Conservation (phyloP, 2,113 vertebrate genomes). For the Telmatochromis sp. region DNA sequence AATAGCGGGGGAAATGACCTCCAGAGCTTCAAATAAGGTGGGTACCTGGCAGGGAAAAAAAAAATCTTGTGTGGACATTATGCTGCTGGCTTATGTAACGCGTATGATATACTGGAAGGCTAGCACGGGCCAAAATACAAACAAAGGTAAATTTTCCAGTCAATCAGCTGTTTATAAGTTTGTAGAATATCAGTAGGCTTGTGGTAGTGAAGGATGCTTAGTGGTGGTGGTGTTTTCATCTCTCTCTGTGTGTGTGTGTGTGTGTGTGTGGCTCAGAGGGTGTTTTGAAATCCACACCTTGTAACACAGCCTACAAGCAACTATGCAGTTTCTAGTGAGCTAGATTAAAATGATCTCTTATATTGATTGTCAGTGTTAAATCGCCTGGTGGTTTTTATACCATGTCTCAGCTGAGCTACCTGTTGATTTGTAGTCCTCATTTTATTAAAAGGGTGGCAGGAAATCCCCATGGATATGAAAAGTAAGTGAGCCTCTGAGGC, state of each 20-base stretch:
- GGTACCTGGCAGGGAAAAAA: constrained; percentile 38
- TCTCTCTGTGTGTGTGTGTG: not conserved
- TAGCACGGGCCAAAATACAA: not conserved
- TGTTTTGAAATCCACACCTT: constrained; percentile 13
- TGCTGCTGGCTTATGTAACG: not conserved
- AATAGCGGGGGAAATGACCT: constrained; percentile 81
- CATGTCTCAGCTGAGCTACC: constrained; percentile 22
- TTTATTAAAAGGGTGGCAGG: not conserved
- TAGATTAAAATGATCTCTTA: not conserved
- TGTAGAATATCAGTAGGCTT: not conserved
- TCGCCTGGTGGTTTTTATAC: not conserved
- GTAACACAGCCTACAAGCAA: not conserved
- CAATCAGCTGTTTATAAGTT: not conserved
- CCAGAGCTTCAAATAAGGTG: constrained; percentile 83
- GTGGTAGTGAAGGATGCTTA: not conserved
- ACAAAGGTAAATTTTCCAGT: not conserved
- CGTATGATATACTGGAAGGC: not conserved
- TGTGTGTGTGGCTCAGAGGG: not conserved
- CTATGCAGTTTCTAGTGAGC: not conserved
- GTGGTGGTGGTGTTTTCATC: not conserved
- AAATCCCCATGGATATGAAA: not conserved
- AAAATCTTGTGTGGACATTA: not conserved
- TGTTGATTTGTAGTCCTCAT: constrained; percentile 45
- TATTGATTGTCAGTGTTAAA: not conserved
- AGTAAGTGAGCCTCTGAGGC: not conserved